A percentile compares a stretch with the other conserved stretches of the same genome.
These are phyloP conservation scores for Steromphala cineraria DNA, from an alignment of 2,888 invertebrate genomes.

Conservation along the genomic window DNA sequence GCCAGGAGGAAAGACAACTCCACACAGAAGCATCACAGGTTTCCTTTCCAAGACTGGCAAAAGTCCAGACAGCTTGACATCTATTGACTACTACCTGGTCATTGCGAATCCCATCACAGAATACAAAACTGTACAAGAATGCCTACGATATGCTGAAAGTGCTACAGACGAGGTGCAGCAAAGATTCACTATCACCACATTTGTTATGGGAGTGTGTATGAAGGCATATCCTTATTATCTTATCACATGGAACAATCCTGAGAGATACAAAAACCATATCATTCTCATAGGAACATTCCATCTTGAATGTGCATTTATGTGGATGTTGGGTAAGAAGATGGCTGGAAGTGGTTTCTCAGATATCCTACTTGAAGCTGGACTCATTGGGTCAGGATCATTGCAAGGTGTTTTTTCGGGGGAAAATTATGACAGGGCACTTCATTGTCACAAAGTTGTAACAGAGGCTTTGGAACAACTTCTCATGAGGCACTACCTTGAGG, in stretches of 20 bases:
- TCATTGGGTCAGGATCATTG: conserved; percentile 37
- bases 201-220: conserved; percentile 49
- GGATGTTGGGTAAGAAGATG: conserved; percentile 35
- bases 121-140: conserved; percentile 42
- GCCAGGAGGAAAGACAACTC: neutral
- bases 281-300: conserved; percentile 42
- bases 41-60: conserved; percentile 41
- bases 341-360: conserved; percentile 32
- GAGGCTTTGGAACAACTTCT: conserved; percentile 41
- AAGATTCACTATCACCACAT: conserved; percentile 42
- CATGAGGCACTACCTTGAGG: conserved; percentile 13
- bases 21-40: conserved; percentile 31
- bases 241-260: conserved; percentile 34
- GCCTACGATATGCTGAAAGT: conserved; percentile 33
- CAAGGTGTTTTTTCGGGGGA: conserved; percentile 40
- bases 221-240: conserved; percentile 47
- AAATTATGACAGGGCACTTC: conserved; percentile 40
- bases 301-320: conserved; percentile 13
- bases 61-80: conserved; percentile 35
- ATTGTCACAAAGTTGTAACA: conserved; percentile 40
- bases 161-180: conserved; percentile 37
- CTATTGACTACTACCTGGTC: conserved; percentile 47
- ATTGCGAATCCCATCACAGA: conserved; percentile 47
- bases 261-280: conserved; percentile 34
- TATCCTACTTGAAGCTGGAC: conserved; percentile 34